phyloP scores from a whole-genome alignment of 2,888 invertebrate species.

The Phymatocera aterrima region DNA sequence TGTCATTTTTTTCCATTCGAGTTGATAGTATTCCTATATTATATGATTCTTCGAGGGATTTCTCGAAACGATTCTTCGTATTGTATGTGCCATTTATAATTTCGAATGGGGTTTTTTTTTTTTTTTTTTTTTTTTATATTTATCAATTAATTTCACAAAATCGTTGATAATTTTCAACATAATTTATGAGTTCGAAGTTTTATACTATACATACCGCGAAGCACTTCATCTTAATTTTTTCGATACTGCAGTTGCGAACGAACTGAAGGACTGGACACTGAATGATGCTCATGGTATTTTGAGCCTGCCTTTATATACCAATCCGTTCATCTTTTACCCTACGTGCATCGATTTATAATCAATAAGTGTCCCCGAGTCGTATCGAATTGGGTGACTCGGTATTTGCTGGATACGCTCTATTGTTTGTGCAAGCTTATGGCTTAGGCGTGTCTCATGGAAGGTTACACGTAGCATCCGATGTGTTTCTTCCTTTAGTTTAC shows the following conservation, averaged over 20 bases:
- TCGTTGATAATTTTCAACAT: background rate
- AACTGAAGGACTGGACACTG: conserved; percentile 50
- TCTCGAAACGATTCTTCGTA: too few species aligned
- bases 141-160: background rate
- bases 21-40: background rate
- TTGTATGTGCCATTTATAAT: too few species aligned
- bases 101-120: too few species aligned
- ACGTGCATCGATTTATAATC: conserved; percentile 60
- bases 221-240: conserved; percentile 63
- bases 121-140: too few species aligned
- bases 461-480: conserved; percentile 36
- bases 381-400: conserved; percentile 31
- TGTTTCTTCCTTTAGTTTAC: conserved; percentile 25
- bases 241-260: conserved; percentile 51
- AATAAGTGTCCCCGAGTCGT: conserved; percentile 25
- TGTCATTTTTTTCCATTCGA: background rate
- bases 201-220: conserved; percentile 64
- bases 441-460: conserved; percentile 44
- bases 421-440: conserved; percentile 36
- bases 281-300: conserved; percentile 62
- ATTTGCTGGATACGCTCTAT: conserved; percentile 9
- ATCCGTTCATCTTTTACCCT: conserved; percentile 53
- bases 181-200: background rate
- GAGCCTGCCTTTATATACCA: conserved; percentile 64
- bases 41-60: too few species aligned